A percentile compares a stretch with the other conserved stretches of the same genome.
Conservation (phyloP, 2,797 vertebrate species). For the Neosilurus mollespiculum region DNA sequence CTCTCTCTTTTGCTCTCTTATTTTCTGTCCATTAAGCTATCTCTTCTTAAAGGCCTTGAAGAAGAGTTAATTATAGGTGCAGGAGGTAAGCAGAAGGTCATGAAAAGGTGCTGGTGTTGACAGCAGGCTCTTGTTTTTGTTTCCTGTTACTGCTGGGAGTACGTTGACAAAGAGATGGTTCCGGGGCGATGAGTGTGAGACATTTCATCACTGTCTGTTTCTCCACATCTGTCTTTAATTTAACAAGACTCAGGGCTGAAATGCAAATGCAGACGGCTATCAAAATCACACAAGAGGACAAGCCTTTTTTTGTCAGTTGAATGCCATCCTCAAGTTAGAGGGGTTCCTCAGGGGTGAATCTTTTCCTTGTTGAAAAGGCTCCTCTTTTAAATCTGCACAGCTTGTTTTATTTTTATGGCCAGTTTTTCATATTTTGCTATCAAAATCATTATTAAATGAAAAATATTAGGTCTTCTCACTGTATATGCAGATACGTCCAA, state of each 20-base stretch:
- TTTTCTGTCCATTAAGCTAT: conserved; percentile 26
- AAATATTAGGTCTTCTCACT: neutral
- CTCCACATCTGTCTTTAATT: conserved; percentile 42
- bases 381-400: neutral
- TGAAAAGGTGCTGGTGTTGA: conserved; percentile 7
- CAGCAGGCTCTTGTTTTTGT: conserved; percentile 29
- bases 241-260: conserved; percentile 25
- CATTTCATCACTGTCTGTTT: conserved; percentile 27
- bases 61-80: conserved; percentile 40
- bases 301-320: neutral
- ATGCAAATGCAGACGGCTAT: conserved; percentile 44
- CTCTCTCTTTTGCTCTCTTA: conserved; percentile 6
- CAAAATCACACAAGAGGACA: neutral
- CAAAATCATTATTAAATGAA: neutral
- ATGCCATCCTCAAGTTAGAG: neutral
- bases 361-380: neutral
- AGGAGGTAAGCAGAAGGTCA: conserved; percentile 17
- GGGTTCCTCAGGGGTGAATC: too few relatives aligned
- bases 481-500: neutral
- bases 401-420: neutral
- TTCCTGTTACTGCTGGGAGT: conserved; percentile 29
- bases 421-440: neutral
- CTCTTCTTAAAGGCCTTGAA: conserved; percentile 29
- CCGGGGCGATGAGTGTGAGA: conserved; percentile 4
- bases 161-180: conserved; percentile 32